Conservation (phyloP, 2,113 vertebrate genomes). For the Cyprinodon variegatus region DNA sequence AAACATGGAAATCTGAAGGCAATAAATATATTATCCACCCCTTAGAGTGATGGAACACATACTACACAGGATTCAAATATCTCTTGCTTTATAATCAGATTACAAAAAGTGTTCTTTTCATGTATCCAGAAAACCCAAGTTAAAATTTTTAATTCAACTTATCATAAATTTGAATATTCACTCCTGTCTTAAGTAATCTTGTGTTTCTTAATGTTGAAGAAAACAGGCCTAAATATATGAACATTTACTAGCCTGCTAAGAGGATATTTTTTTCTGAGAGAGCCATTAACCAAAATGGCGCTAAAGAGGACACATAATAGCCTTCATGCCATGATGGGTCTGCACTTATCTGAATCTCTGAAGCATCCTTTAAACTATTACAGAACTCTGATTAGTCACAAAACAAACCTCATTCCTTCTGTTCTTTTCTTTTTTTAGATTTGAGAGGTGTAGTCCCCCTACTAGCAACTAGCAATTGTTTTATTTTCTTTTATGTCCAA, state of each 20-base stretch:
- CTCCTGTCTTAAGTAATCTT: slow-evolving; percentile 4
- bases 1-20: background rate
- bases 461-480: background rate
- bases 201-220: slow-evolving; percentile 1
- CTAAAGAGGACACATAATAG: slow-evolving; percentile 20
- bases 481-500: background rate
- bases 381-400: slow-evolving; percentile 12
- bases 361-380: slow-evolving; percentile 25
- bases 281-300: slow-evolving; percentile 37
- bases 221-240: slow-evolving; percentile 31
- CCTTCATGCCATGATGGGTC: slow-evolving; percentile 15
- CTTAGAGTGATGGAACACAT: slow-evolving; percentile 1
- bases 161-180: slow-evolving; percentile 11
- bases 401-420: slow-evolving; percentile 7
- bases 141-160: slow-evolving; percentile 12
- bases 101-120: background rate
- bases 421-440: background rate
- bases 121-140: background rate
- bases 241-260: background rate
- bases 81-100: slow-evolving; percentile 14
- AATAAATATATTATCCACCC: background rate
- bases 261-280: slow-evolving; percentile 5
- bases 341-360: slow-evolving; percentile 22
- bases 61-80: background rate
- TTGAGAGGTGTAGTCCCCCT: background rate